Percentiles rank a stretch among this genome's conserved stretches.
phyloP scores from a whole-genome alignment of 2,888 invertebrate genomes.

The Piscicola geometra region DNA sequence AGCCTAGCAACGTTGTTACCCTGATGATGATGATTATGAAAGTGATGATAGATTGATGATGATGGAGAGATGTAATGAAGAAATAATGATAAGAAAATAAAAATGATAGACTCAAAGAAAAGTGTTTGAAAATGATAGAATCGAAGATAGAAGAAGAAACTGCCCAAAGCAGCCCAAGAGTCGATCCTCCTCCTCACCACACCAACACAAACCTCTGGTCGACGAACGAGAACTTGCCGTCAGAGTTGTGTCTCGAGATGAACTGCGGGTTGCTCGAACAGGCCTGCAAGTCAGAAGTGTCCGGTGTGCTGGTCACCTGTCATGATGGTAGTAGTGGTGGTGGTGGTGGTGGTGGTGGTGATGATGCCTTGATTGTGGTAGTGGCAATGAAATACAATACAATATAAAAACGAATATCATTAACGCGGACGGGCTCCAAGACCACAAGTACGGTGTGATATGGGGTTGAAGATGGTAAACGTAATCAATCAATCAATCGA shows the following conservation, averaged over 20 bases:
- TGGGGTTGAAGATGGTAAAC: no score
- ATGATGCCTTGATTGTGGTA: neutral
- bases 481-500: no score
- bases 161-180: no score
- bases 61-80: neutral
- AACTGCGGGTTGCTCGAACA: constrained; percentile 73
- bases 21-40: constrained; percentile 53
- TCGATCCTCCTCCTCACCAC: no score
- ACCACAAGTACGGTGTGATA: no score
- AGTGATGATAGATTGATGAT: neutral
- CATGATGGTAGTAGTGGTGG: no score
- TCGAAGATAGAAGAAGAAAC: no score
- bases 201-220: constrained; percentile 68
- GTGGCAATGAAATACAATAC: neutral
- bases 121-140: no score
- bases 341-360: neutral
- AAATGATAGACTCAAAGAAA: no score
- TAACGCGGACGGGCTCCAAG: no score
- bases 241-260: constrained; percentile 89
- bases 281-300: constrained; percentile 79
- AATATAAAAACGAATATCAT: no score
- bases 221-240: constrained; percentile 97
- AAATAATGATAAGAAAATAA: no score
- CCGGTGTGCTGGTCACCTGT: constrained; percentile 83
- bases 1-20: constrained; percentile 80